phyloP scores from a whole-genome alignment of 2,888 invertebrate species.

The Shargacucullia verbasci region DNA sequence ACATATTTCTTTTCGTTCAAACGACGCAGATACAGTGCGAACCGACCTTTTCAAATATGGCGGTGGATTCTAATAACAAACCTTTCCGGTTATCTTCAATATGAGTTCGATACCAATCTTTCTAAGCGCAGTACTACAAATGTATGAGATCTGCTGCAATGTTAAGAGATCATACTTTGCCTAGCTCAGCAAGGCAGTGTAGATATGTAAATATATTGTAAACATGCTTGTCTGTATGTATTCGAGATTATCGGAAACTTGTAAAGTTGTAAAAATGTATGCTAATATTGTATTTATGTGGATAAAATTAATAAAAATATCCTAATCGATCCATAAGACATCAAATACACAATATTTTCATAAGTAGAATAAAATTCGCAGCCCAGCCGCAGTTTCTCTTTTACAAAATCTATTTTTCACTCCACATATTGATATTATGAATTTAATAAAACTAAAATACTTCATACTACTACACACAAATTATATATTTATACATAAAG shows the following conservation, averaged over 20 bases:
- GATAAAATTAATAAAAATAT: not conserved
- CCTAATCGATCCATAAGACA: slow-evolving; percentile 10
- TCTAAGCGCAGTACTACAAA: slow-evolving; percentile 49
- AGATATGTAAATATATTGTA: slow-evolving; percentile 45
- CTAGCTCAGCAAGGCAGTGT: slow-evolving; percentile 4
- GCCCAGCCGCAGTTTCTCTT: not conserved
- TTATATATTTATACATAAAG: slow-evolving; percentile 11
- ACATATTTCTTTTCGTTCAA: too few species aligned
- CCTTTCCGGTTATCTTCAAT: slow-evolving; percentile 42
- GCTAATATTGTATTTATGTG: too few species aligned
- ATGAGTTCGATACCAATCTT: slow-evolving; percentile 54
- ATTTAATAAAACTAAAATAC: slow-evolving; percentile 2
- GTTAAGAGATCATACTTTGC: slow-evolving; percentile 31
- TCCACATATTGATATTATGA: slow-evolving; percentile 1
- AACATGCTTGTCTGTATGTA: slow-evolving; percentile 20
- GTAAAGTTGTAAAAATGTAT: not conserved
- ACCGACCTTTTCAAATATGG: slow-evolving; percentile 30
- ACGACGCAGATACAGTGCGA: slow-evolving; percentile 42
- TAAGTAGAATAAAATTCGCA: not conserved
- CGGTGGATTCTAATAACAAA: slow-evolving; percentile 52
- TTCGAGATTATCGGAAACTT: slow-evolving; percentile 29
- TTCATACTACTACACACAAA: slow-evolving; percentile 16
- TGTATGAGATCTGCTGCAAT: slow-evolving; percentile 54
- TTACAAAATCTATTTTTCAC: not conserved
- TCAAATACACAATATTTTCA: not conserved